These are phyloP conservation scores for Pseudochaenichthys georgianus DNA, from an alignment of 2,797 vertebrate species.

Conservation along the genomic window DNA sequence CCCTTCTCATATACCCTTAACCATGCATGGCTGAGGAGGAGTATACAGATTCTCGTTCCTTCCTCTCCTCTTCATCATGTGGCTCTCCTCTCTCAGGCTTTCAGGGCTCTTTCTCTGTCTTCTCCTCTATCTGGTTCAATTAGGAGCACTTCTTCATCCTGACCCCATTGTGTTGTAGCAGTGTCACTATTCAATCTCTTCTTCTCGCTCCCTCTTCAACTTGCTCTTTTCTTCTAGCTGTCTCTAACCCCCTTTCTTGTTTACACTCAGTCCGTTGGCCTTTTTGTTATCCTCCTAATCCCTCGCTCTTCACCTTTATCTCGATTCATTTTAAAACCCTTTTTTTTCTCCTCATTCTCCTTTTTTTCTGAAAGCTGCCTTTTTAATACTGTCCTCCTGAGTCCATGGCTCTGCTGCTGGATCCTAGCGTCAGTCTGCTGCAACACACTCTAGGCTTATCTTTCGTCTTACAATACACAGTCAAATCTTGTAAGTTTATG, in stretches of 20 bases:
- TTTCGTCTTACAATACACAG: not conserved
- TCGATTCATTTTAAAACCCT: constrained; percentile 57
- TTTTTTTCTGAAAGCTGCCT: constrained; percentile 42
- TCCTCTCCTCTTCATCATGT: constrained; percentile 35
- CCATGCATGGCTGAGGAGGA: constrained; percentile 1
- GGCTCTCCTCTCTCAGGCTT: constrained; percentile 46
- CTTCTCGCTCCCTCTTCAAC: constrained; percentile 54
- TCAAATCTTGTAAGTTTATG: not conserved
- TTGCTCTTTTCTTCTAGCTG: constrained; percentile 61
- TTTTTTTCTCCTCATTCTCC: not conserved
- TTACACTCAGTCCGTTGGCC: constrained; percentile 74
- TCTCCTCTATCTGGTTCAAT: constrained; percentile 85
- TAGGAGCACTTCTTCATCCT: constrained; percentile 86
- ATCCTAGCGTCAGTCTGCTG: constrained; percentile 49
- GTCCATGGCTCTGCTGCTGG: constrained; percentile 56
- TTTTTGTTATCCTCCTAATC: constrained; percentile 78
- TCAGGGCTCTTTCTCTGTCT: constrained; percentile 59
- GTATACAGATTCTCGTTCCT: constrained; percentile 13
- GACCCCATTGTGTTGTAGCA: constrained; percentile 86
- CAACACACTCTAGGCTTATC: constrained; percentile 34
- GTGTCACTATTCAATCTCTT: constrained; percentile 85
- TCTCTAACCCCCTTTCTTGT: constrained; percentile 76
- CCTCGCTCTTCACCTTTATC: constrained; percentile 56
- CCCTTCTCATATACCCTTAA: constrained; percentile 5
- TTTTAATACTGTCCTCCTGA: constrained; percentile 58